phyloP scores from a whole-genome alignment of 2,113 vertebrate species.

The Neopipo cinnamomea region DNA sequence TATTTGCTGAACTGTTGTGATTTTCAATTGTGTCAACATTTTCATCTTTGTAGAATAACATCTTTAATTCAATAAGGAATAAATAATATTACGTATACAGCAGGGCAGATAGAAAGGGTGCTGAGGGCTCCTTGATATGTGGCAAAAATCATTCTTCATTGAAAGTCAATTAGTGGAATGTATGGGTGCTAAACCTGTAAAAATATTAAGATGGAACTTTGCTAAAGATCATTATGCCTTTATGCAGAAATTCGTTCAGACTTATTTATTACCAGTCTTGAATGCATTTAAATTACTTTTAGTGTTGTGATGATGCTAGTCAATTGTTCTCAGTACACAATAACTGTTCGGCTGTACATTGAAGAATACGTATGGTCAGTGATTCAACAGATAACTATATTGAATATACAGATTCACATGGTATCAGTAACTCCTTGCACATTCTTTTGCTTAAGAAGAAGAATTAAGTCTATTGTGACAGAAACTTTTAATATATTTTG shows the following conservation, averaged over 20 bases:
- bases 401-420: background rate
- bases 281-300: constrained; percentile 66
- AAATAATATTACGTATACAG: background rate
- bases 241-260: constrained; percentile 2
- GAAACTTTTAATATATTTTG: background rate
- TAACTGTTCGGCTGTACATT: background rate
- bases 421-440: background rate
- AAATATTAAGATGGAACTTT: constrained; percentile 39
- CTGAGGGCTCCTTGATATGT: background rate
- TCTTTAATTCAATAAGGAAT: constrained; percentile 16
- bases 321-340: constrained; percentile 31
- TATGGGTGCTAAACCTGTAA: constrained; percentile 1
- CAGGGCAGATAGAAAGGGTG: background rate
- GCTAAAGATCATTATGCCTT: constrained; percentile 30
- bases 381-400: background rate
- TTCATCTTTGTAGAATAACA: constrained; percentile 25
- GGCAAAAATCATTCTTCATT: constrained; percentile 3
- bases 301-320: constrained; percentile 44
- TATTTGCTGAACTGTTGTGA: constrained; percentile 17
- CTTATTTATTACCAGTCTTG: constrained; percentile 43
- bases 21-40: constrained; percentile 8
- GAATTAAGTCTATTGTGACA: background rate
- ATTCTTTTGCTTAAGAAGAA: background rate
- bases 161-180: constrained; percentile 29
- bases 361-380: background rate